Base-by-base conservation (phyloP, 2,113 vertebrate species). In the Falcunculus frontatus region DNA sequence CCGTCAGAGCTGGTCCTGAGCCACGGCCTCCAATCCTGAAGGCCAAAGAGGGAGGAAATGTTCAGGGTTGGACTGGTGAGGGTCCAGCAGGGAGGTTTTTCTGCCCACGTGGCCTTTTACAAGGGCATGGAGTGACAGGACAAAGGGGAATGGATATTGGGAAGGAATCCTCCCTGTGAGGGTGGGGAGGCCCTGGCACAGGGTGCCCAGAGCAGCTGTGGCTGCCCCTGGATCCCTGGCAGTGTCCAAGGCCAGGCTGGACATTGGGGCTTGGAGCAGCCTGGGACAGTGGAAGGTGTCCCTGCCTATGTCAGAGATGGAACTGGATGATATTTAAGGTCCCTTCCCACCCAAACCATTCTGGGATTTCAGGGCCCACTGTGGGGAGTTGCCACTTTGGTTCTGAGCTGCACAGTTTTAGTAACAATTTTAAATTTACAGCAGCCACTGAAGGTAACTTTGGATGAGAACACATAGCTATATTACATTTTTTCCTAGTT, bases 111-210 rank as follows among this genome's bases (percentile, higher is more conserved):
- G 0, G 26, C n/a, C 1, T 41, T 55, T 9, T 27, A 9, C 65
- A 47, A 17, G 35, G 67, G 21, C 42, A 17, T 25, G 47, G 41
- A 35, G 35, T 14, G 49, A 30, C 41, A 33, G 67, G 30, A 18
- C 21, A 49, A 23, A 47, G 57, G n/a, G 21, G 17, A 32, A 35
- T 27, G 32, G 44, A 50, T 33, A 1, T 6, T 23, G 33, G 52
- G 77, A 1, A 11, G 52, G 8, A 65, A 74, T 50, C 0, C 0
- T n/a, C n/a, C n/a, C n/a, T 55, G 49, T 0, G 11, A 64, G 49
- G 39, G 11, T 30, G 29, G 21, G 6, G 1, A 87, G 15, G 53
- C 9, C 27, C 64, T 78, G 74, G 74, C 47, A 70, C 32, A 56
- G 35, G 55, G 5, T 56, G 29, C 59, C 57, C 76, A 65, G 76